Percentiles rank a stretch among this genome's conserved stretches.
Conservation (phyloP, 2,888 invertebrate genomes). For the Leucozona laternaria region DNA sequence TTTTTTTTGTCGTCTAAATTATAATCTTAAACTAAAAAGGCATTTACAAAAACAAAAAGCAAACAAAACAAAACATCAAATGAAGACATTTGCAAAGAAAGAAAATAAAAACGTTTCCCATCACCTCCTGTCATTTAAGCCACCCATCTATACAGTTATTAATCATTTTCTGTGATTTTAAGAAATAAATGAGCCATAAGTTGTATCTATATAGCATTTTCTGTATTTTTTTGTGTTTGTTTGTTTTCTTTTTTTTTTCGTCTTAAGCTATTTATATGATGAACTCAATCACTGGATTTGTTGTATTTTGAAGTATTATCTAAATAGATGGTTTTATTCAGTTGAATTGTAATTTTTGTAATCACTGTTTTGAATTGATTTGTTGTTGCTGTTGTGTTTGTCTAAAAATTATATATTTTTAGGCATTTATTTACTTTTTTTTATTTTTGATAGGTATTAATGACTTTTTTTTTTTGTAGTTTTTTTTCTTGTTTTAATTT, state of each 20-base stretch:
- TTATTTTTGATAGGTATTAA: slow-evolving; percentile 70
- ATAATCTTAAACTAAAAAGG: slow-evolving; percentile 30
- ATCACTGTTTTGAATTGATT: slow-evolving; percentile 70
- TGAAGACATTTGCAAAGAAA: background rate
- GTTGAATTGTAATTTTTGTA: slow-evolving; percentile 36
- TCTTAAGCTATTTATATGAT: slow-evolving; percentile 60
- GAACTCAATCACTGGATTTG: slow-evolving; percentile 58
- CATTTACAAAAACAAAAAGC: slow-evolving; percentile 48
- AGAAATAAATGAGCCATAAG: slow-evolving; percentile 23
- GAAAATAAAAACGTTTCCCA: slow-evolving; percentile 38
- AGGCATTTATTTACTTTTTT: slow-evolving; percentile 70
- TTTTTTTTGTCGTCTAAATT: background rate
- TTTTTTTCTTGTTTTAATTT: slow-evolving; percentile 56
- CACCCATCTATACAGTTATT: slow-evolving; percentile 51
- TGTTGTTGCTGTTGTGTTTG: slow-evolving; percentile 69
- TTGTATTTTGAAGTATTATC: slow-evolving; percentile 28
- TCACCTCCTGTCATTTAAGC: slow-evolving; percentile 65
- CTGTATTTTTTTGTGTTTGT: slow-evolving; percentile 1
- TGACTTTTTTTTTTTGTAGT: slow-evolving; percentile 55
- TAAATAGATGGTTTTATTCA: slow-evolving; percentile 50
- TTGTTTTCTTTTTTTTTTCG: slow-evolving; percentile 23
- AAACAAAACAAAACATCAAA: slow-evolving; percentile 23
- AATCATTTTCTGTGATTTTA: slow-evolving; percentile 30
- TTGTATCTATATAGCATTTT: slow-evolving; percentile 10
- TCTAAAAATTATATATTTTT: slow-evolving; percentile 72